Conservation (phyloP, 2,113 vertebrate species). For the Aspidoscelis tigris region DNA sequence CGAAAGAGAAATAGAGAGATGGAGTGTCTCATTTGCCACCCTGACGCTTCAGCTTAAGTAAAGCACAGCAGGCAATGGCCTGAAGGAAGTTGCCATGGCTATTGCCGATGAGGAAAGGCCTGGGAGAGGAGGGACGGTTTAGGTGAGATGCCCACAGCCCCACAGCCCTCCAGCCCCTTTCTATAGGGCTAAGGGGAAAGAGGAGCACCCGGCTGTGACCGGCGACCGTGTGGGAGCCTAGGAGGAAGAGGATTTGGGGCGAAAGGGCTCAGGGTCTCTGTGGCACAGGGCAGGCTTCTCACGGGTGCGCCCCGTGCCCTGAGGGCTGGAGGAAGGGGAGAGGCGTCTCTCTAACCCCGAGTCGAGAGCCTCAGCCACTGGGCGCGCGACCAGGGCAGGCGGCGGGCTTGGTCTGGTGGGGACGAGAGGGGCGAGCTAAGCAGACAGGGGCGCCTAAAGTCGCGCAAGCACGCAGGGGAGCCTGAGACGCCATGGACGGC, state of each 20-base stretch:
- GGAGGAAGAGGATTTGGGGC: no score
- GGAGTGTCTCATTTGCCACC: no score
- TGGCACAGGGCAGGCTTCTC: not conserved
- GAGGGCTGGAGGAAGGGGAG: not conserved
- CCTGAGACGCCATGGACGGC: not conserved
- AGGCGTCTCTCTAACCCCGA: not conserved
- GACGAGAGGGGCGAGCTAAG: not conserved
- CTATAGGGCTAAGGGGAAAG: not conserved
- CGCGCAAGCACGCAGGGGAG: not conserved
- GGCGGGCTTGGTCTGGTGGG: not conserved
- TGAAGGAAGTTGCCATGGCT: constrained; percentile 12
- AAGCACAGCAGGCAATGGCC: not conserved
- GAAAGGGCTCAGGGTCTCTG: no score
- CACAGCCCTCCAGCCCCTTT: no score
- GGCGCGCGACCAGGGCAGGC: not conserved
- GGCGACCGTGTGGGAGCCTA: no score
- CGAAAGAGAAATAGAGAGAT: no score
- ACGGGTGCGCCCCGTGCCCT: not conserved
- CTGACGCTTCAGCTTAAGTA: not conserved
- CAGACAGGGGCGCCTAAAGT: not conserved
- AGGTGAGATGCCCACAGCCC: not conserved
- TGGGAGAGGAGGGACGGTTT: not conserved
- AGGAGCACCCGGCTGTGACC: no score
- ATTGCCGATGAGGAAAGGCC: not conserved
- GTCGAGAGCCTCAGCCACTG: not conserved